phyloP scores from a whole-genome alignment of 2,113 vertebrate genomes.

The Phaetusa simplex region DNA sequence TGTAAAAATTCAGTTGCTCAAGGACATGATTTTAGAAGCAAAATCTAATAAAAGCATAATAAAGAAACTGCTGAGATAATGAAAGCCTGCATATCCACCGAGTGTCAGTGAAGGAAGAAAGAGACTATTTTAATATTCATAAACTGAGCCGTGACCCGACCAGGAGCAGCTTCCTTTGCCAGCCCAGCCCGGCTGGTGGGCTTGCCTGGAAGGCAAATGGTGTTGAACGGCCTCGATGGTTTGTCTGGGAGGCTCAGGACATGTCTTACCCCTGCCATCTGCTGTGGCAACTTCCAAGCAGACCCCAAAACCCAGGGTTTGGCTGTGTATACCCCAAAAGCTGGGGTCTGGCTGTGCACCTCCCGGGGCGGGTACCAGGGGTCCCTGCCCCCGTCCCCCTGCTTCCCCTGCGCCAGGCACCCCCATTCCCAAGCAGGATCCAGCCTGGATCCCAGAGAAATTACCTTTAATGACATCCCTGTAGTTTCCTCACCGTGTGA shows the following conservation, averaged over 20 bases:
- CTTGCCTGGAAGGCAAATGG: background rate
- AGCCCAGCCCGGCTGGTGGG: rapidly evolving
- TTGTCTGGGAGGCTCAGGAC: background rate
- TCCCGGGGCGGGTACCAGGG: rapidly evolving
- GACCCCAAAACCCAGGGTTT: background rate
- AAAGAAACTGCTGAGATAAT: background rate
- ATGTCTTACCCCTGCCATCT: rapidly evolving
- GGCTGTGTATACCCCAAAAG: background rate
- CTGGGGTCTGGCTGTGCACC: background rate
- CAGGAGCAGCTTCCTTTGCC: background rate
- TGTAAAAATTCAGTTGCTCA: background rate
- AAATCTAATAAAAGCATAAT: background rate
- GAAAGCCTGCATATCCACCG: background rate
- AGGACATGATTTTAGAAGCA: background rate
- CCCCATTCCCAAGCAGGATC: background rate
- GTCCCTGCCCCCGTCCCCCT: background rate
- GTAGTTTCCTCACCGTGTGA: rapidly evolving
- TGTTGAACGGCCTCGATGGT: rapidly evolving
- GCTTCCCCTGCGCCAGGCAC: rapidly evolving
- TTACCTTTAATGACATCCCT: background rate
- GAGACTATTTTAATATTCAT: background rate
- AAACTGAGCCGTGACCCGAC: background rate
- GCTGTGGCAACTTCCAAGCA: background rate
- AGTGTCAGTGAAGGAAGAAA: background rate
- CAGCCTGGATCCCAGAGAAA: background rate